A percentile compares a stretch with the other conserved stretches of the same genome.
Evolutionary conservation across 2,797 vertebrate species (phyloP).

Genomic region (Channallabes apus): DNA sequence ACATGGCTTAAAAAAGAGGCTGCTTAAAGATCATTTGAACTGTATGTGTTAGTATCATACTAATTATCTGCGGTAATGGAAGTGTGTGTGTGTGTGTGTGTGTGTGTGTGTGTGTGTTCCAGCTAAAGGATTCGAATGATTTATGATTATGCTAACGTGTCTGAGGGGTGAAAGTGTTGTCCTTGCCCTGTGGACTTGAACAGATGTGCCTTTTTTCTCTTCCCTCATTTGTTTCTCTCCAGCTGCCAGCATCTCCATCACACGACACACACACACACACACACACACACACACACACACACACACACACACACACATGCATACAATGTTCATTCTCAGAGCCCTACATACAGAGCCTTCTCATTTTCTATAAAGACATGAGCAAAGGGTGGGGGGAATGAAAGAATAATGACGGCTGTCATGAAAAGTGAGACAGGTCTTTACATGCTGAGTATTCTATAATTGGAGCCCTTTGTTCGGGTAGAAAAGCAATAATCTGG

Average conservation of each 20-base stretch:
- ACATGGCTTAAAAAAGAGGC: neutral
- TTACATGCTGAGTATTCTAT: slow-evolving; percentile 46
- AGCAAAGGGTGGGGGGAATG: slow-evolving; percentile 6
- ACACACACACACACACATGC: too few relatives aligned
- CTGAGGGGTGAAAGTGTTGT: slow-evolving; percentile 63
- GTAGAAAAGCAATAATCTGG: slow-evolving; percentile 27
- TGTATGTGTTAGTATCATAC: neutral
- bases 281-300: too few relatives aligned
- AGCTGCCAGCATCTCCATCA: neutral
- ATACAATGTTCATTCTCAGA: slow-evolving; percentile 20
- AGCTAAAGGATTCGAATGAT: slow-evolving; percentile 66
- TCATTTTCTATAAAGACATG: slow-evolving; percentile 10
- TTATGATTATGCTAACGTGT: slow-evolving; percentile 73
- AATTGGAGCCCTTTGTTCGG: slow-evolving; percentile 52
- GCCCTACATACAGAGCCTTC: neutral
- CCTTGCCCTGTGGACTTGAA: slow-evolving; percentile 59
- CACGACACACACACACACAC: neutral
- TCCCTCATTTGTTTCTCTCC: slow-evolving; percentile 8
- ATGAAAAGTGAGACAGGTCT: slow-evolving; percentile 40
- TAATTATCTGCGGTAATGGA: neutral
- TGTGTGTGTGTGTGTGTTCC: slow-evolving; percentile 33
- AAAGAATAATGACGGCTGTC: slow-evolving; percentile 54
- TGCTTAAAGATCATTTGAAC: neutral
- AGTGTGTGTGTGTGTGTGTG: neutral
- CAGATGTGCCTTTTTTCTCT: slow-evolving; percentile 48